Evolutionary conservation across 2,113 vertebrate species (phyloP), one percentile per base, ranked within the genome.

Genomic region (Brachyhypopomus occidentalis): DNA sequence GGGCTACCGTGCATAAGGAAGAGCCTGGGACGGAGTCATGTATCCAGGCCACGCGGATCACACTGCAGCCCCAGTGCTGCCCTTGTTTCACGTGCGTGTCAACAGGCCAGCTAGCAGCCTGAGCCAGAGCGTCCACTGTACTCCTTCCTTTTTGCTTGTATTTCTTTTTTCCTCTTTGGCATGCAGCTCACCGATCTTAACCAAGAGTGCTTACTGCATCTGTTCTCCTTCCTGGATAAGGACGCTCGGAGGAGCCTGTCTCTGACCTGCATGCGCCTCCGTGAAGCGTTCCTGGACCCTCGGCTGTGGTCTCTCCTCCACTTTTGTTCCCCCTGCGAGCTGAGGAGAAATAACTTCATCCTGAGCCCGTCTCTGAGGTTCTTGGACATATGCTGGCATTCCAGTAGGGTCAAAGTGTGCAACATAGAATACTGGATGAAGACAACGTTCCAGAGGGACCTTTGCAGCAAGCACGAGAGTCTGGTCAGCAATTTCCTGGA

Each of bases 161-260:
- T 20, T 62, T 27, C 9, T 2, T 19, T 2, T 41, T 30, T 58
- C 9, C 4, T 70, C 55, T 81, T 76, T 8, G 0, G 41, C 41
- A 97, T 97, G 97, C 94, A 93, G 41, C 90, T 98, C 69, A 95
- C 91, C 3, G 91, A 96, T 88, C 95, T 99, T 72, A 96, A 97
- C 86, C 87, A 69, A 0, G 96, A 99, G 75, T 98, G 97, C 86
- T 94, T 98, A 73, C 86, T 98, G 22, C 95, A 98, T 91, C 88
- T 99, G 38, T 98, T 98, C 85, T 97, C 96, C 67, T 98, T 96
- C 88, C 89, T 99, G 92, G 96, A 98, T 90, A 97, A 95, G 84
- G 94, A 95, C 78, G 95, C 93, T 84, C 92, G 97, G 55, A 94
- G 82, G 86, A 94, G 75, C 72, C 85, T 98, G 45, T 96, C 95